Percentiles rank a stretch among this genome's conserved stretches.
These are phyloP conservation scores for Scotopteryx bipunctaria DNA, from an alignment of 2,888 invertebrate species.

Conservation along the genomic window DNA sequence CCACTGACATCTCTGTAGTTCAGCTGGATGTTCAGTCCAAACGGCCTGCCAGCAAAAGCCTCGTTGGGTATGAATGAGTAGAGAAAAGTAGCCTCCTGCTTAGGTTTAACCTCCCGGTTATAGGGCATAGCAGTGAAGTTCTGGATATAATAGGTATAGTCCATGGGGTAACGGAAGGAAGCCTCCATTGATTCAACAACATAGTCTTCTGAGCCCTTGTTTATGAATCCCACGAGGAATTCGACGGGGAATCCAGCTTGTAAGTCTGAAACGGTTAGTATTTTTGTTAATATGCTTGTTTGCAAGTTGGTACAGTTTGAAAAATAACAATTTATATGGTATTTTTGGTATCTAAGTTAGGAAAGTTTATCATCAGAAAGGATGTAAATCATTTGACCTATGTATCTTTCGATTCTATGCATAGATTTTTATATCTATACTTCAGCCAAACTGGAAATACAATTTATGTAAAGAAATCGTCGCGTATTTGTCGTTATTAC, in stretches of 20 bases:
- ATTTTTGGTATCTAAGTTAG: no score
- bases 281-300: no score
- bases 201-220: conserved; percentile 96
- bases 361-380: no score
- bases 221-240: conserved; percentile 97
- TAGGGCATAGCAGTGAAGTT: conserved; percentile 97
- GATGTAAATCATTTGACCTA: no score
- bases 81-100: conserved; percentile 96
- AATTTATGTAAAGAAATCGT: no score
- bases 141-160: conserved; percentile 98
- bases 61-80: conserved; percentile 98
- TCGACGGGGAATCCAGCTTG: conserved; percentile 96
- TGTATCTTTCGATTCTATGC: no score
- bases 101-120: conserved; percentile 93
- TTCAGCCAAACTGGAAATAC: no score
- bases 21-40: conserved; percentile 96
- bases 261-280: conserved; percentile 85
- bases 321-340: no score
- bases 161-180: conserved; percentile 99
- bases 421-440: no score
- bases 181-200: conserved; percentile 96
- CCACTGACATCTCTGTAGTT: conserved; percentile 92
- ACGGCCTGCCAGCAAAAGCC: conserved; percentile 97
- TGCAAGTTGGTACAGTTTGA: no score
- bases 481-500: no score